Evolutionary conservation across 2,113 vertebrate species (phyloP), one percentile per base, ranked within the genome.

Genomic region (Setophaga petechia): DNA sequence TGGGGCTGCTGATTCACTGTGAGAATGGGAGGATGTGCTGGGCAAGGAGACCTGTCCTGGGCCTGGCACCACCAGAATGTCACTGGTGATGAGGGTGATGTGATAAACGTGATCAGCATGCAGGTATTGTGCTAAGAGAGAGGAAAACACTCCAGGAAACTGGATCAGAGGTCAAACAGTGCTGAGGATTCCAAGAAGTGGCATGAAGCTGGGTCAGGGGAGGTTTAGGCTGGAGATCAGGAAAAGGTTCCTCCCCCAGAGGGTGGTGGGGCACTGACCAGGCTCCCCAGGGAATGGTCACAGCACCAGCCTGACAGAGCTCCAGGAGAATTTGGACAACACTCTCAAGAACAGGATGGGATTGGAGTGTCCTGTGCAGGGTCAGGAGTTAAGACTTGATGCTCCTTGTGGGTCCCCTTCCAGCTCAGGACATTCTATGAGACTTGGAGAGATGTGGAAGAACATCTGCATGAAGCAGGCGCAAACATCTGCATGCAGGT

Each of bases 171-270:
- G 73, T 37, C 66, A 91, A 80, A 75, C 13, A 39, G 18, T 3
- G n/a, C 3, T 47, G 47, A 62, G 30, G 55, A 49, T 7, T 27
- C 0, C 0, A 69, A 62, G 25, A 10, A 12, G 12, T 5, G 17
- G n/a, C 37, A 62, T 20, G 31, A 35, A 77, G n/a, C 21, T 57
- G 79, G 27, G 63, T 9, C 55, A 63, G 35, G 25, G 10, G 3
- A 62, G 18, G 33, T n/a, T 83, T 33, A 76, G 35, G 30, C 4
- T 62, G 63, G 41, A 13, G 4, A 31, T 27, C 30, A 62, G 47
- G 25, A 6, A n/a, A 69, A 62, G 21, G n/a, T 13, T 61, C 8
- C 35, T 47, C 6, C 21, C n/a, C 41, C 55, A 62, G 14, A 69
- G 47, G 25, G 12, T 76, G 41, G 1, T 25, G 15, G 14, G 49